phyloP scores from a whole-genome alignment of 2,113 vertebrate genomes.

The Ploceus nigricollis region DNA sequence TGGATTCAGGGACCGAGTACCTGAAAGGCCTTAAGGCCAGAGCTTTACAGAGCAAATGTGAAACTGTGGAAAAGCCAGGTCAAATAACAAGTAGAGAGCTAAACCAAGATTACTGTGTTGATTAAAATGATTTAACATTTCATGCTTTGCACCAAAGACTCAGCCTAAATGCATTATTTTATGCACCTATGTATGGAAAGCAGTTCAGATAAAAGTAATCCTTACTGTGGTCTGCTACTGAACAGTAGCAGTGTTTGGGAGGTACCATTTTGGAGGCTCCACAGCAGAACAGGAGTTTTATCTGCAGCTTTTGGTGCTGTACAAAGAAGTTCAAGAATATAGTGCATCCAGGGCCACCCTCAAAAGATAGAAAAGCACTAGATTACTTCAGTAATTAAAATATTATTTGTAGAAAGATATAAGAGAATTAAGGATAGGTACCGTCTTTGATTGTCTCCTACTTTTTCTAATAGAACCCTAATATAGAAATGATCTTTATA shows the following conservation, averaged over 20 bases:
- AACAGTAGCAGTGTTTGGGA: not conserved
- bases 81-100: not conserved
- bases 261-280: not conserved
- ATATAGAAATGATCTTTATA: not conserved
- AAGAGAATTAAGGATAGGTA: not conserved
- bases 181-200: not conserved
- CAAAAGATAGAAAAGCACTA: not conserved
- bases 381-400: not conserved
- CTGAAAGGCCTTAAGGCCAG: not conserved
- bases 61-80: not conserved
- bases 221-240: fast-evolving
- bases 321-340: not conserved
- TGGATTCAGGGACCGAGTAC: not conserved
- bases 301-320: not conserved
- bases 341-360: not conserved
- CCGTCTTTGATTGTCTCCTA: not conserved
- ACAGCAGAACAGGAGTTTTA: not conserved
- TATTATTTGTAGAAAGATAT: not conserved
- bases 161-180: not conserved
- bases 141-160: not conserved
- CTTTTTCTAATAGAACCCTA: not conserved
- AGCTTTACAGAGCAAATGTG: not conserved
- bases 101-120: not conserved
- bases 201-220: not conserved
- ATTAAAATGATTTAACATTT: not conserved